Evolutionary conservation across 2,113 vertebrate genomes (phyloP), one percentile per base, ranked within the genome.

Genomic region (Pedionomus torquatus): DNA sequence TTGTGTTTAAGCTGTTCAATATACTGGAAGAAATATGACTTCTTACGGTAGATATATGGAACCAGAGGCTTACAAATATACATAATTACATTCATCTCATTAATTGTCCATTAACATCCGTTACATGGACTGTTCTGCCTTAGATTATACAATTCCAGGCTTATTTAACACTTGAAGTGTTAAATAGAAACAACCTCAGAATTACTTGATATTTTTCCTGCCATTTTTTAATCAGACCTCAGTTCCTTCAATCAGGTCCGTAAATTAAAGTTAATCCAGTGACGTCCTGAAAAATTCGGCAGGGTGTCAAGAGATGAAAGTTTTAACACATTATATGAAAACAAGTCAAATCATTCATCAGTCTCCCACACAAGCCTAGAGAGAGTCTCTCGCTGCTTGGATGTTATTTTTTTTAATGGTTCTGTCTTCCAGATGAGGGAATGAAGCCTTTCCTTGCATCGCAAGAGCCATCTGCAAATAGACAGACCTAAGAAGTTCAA

Each of bases 381-480:
- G 57, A 79, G 15, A 80, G 52, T 85, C 61, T 92, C 87, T 78
- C 3, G 2, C 65, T 68, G 55, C 41, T 72, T 76, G 18, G 33
- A 64, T 85, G 84, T 91, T 87, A 8, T 91, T 84, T 66, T 83
- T 87, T 81, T 84, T 64, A 75, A 87, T 63, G 35, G 24, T 60
- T 82, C 77, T 89, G 54, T 33, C 52, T 94, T 87, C 65, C 33
- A 28, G 1, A 6, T 39, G 26, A 87, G 23, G 55, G 60, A 94
- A 87, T 3, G 11, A 95, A 89, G 33, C 23, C 35, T 60, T 26
- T 87, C 31, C 11, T 25, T 55, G 89, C 77, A 84, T 92, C 70
- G 83, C 88, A 96, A 69, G 52, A 90, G n/a, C 63, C 66, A 93
- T 55, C 81, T 91, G 81, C 83, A 96, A 82, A 58, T 3, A 90